A percentile compares a stretch with the other conserved stretches of the same genome.
Evolutionary conservation across 2,113 vertebrate genomes (phyloP).

Genomic region (Circaetus cinerascens): DNA sequence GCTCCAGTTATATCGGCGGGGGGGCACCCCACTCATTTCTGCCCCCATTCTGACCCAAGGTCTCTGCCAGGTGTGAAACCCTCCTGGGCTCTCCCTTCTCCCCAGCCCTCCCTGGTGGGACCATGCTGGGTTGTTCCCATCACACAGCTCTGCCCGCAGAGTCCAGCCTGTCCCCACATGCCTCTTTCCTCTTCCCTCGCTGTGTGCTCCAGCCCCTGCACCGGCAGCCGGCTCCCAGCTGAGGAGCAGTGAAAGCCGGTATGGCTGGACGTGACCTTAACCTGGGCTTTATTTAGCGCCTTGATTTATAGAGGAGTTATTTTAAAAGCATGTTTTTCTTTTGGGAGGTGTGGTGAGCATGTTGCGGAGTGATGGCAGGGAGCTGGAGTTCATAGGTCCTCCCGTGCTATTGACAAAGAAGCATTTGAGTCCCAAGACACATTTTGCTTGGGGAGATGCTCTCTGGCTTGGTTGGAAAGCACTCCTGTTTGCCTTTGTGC

Average conservation of each 20-base stretch:
- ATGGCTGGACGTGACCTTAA: constrained; percentile 49
- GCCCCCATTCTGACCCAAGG: not conserved
- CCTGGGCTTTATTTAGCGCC: constrained; percentile 60
- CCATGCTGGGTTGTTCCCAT: not conserved
- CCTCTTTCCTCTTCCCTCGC: not conserved
- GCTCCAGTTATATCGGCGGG: not conserved
- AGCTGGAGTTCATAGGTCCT: not conserved
- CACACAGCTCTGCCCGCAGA: not conserved
- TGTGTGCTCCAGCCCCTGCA: not conserved
- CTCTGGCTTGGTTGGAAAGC: constrained; percentile 8
- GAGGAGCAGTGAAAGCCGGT: constrained; percentile 4
- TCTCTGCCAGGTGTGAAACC: not conserved
- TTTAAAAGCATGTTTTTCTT: constrained; percentile 35
- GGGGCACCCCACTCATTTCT: not conserved
- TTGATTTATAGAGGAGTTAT: constrained; percentile 55
- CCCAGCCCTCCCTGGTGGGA: not conserved
- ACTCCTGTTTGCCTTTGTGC: not conserved
- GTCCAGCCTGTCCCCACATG: not conserved
- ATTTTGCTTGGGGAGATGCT: not conserved
- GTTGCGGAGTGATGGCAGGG: not conserved
- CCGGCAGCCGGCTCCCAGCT: not conserved
- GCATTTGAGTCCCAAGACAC: not conserved
- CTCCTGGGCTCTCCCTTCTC: not conserved
- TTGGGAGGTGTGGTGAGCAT: constrained; percentile 6
- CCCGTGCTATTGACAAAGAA: not conserved